phyloP scores from a whole-genome alignment of 2,797 vertebrate genomes.

The Brachymystax lenok region DNA sequence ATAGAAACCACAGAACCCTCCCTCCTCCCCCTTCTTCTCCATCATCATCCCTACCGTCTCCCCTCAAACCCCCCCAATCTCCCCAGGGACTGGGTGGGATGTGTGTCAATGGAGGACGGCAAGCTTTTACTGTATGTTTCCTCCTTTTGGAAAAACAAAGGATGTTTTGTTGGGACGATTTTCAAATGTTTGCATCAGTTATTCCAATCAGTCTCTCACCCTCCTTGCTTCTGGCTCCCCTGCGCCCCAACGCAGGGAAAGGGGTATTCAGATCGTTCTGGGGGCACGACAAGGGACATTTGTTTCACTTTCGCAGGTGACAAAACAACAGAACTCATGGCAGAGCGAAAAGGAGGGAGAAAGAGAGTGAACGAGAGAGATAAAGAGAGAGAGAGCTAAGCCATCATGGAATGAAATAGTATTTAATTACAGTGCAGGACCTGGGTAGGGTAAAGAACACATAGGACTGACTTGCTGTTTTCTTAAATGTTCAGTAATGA shows the following conservation, averaged over 20 bases:
- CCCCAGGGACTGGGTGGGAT: slow-evolving; percentile 26
- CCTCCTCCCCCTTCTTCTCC: slow-evolving; percentile 29
- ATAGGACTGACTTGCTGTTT: slow-evolving; percentile 40
- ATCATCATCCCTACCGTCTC: background rate
- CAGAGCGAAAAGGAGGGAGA: slow-evolving; percentile 17
- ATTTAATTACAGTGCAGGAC: slow-evolving; percentile 26
- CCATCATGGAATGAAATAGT: background rate
- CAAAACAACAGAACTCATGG: slow-evolving; percentile 54
- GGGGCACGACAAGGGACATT: slow-evolving; percentile 72
- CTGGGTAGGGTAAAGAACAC: slow-evolving; percentile 5
- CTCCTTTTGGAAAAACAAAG: slow-evolving; percentile 70
- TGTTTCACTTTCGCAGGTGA: slow-evolving; percentile 77
- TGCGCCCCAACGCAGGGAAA: slow-evolving; percentile 77
- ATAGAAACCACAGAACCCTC: slow-evolving; percentile 43
- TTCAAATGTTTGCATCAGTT: slow-evolving; percentile 70
- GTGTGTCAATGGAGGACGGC: slow-evolving; percentile 27
- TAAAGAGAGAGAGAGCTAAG: background rate
- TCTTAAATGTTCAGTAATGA: slow-evolving; percentile 35
- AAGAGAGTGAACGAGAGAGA: background rate
- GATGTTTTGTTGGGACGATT: slow-evolving; percentile 67
- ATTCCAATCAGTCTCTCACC: slow-evolving; percentile 77
- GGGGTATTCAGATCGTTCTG: slow-evolving; percentile 76
- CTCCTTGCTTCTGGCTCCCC: slow-evolving; percentile 67
- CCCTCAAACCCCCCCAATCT: background rate
- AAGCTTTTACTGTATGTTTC: slow-evolving; percentile 55